phyloP scores from a whole-genome alignment of 2,113 vertebrate genomes.

The Rhynchomys soricoides region DNA sequence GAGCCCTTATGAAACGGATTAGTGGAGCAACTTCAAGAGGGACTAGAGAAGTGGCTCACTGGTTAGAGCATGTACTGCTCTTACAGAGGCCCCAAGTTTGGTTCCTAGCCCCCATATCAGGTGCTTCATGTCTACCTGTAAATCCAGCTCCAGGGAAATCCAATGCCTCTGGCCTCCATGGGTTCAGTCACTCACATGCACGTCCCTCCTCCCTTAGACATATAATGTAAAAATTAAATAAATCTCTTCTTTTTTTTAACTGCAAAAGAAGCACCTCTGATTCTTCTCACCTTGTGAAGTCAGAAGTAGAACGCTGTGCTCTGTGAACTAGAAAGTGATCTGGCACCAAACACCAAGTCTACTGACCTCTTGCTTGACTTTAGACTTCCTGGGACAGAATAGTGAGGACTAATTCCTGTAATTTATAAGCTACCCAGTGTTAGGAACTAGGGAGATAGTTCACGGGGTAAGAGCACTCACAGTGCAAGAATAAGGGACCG shows the following conservation, averaged over 20 bases:
- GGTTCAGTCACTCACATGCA: not conserved
- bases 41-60: not conserved
- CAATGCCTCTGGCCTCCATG: not conserved
- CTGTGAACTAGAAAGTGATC: not conserved
- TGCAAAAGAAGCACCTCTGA: not conserved
- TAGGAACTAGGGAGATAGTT: not conserved
- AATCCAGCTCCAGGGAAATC: not conserved
- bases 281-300: not conserved
- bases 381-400: not conserved
- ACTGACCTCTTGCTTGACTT: not conserved
- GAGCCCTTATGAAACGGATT: not conserved
- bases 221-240: not conserved
- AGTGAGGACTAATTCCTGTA: not conserved
- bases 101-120: not conserved
- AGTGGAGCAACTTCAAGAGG: not conserved
- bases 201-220: not conserved
- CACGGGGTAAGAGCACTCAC: not conserved
- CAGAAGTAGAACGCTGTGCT: not conserved
- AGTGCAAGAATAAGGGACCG: not conserved
- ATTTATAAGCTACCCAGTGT: not conserved
- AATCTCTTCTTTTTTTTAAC: not conserved
- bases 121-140: not conserved
- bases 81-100: not conserved
- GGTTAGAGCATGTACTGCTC: too few species aligned
- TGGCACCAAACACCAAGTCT: not conserved